Base-by-base conservation (phyloP, 1,140 invertebrate genomes). In the Armadillidium nasatum region DNA sequence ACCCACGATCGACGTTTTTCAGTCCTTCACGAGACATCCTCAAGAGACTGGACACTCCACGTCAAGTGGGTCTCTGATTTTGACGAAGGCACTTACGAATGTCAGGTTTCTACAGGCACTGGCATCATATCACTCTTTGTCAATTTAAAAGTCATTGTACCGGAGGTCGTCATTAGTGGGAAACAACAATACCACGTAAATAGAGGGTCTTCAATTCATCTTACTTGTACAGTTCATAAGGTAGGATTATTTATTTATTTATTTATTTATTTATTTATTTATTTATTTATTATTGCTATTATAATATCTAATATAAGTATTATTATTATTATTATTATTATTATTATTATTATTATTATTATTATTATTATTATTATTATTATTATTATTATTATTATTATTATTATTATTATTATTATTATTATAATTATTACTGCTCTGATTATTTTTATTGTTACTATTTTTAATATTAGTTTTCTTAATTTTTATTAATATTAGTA, bases 51-150 rank as follows among this genome's bases (percentile, higher is more conserved):
- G 94, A 94, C 92, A 72, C 87, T 97, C 80, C 91, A 95, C 86
- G 96, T 97, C 83, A 94, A 94, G 87, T 96, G 93, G 85, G 93
- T 96, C 76, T 91, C 94, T 84, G 91, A 91, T 82, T 88, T 91
- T 82, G 94, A 97, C 87, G 93, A 94, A 82, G 95, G 95, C 80
- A 93, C 93, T 68, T 97, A 97, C 86, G 94, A 96, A 84, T 97
- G 95, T 7, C 94, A 97, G 90, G 93, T 96, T 87, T 93, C 93
- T 19, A 94, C 91, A 75, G 91, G 91, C 78, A 90, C 90, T 33
- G 93, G 93, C 71, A 90, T 93, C 81, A 88, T 94, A 81, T 94
- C 93, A 22, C 92, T 94, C 83, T 93, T 93, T 86, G 93, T 94
- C 76, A 91, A 93, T 84, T 88, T 95, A 68, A 90, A 93, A 85